These are phyloP conservation scores for Picathartes gymnocephalus DNA, from an alignment of 2,113 vertebrate species.

Conservation along the genomic window DNA sequence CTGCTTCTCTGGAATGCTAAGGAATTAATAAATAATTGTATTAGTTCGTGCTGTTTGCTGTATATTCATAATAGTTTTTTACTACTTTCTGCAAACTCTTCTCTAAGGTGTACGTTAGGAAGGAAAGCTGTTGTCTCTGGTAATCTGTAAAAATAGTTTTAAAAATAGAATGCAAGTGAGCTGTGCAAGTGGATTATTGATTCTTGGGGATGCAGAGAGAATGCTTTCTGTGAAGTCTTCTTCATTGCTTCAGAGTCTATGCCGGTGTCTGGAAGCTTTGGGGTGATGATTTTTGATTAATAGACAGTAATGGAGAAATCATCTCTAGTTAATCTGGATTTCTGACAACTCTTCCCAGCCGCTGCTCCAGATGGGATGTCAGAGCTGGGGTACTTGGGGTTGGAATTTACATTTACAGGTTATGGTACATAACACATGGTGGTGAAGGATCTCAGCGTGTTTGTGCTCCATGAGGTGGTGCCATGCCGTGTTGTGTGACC, in stretches of 20 bases:
- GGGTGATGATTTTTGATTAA: background rate
- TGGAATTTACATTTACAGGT: background rate
- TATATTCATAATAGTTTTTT: background rate
- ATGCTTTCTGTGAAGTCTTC: background rate
- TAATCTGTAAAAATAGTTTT: constrained; percentile 19
- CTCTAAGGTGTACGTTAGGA: background rate
- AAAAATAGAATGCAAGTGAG: constrained; percentile 10
- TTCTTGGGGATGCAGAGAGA: background rate
- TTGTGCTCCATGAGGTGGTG: background rate
- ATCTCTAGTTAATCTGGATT: background rate
- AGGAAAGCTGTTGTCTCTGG: background rate
- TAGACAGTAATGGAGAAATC: background rate
- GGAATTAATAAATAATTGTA: background rate
- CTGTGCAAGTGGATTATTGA: background rate
- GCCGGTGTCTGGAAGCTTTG: background rate
- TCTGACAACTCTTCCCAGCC: background rate
- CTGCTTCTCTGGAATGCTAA: background rate
- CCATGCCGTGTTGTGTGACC: background rate
- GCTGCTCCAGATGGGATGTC: background rate
- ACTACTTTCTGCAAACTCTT: background rate
- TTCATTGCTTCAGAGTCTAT: background rate
- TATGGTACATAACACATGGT: fast-evolving
- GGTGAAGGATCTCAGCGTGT: fast-evolving
- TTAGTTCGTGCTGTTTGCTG: background rate
- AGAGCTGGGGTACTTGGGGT: background rate